Conservation (phyloP, 2,888 invertebrate genomes). For the Eustalomyia histrio region DNA sequence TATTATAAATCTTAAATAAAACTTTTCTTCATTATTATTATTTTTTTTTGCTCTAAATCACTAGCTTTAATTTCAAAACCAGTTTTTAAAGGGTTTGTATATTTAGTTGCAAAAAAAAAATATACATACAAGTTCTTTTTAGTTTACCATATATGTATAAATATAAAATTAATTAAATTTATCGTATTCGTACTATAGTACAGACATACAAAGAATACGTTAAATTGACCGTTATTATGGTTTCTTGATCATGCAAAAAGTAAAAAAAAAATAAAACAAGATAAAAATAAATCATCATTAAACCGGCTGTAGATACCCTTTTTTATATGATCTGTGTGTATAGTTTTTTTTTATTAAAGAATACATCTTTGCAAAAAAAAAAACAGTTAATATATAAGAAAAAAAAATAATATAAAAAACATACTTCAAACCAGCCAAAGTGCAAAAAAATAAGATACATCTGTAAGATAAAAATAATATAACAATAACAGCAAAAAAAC, state of each 20-base stretch:
- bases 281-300: neutral
- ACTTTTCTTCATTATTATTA: neutral
- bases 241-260: neutral
- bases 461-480: constrained; percentile 9
- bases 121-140: neutral
- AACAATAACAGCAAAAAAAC: neutral
- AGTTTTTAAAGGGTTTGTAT: neutral
- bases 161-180: neutral
- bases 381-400: neutral
- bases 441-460: constrained; percentile 4
- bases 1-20: neutral
- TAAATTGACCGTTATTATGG: constrained; percentile 61
- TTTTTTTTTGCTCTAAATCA: neutral
- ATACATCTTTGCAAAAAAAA: neutral
- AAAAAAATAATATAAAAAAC: neutral
- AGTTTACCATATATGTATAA: no score
- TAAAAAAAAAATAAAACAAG: neutral
- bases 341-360: neutral
- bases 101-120: neutral
- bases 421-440: neutral
- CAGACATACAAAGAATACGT: constrained; percentile 30
- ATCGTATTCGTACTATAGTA: neutral
- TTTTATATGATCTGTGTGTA: neutral
- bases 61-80: neutral
- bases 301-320: constrained; percentile 1